Evolutionary conservation across 1,140 invertebrate genomes (phyloP), one percentile per base, ranked within the genome.

Genomic region (Hydropsyche tenuis): DNA sequence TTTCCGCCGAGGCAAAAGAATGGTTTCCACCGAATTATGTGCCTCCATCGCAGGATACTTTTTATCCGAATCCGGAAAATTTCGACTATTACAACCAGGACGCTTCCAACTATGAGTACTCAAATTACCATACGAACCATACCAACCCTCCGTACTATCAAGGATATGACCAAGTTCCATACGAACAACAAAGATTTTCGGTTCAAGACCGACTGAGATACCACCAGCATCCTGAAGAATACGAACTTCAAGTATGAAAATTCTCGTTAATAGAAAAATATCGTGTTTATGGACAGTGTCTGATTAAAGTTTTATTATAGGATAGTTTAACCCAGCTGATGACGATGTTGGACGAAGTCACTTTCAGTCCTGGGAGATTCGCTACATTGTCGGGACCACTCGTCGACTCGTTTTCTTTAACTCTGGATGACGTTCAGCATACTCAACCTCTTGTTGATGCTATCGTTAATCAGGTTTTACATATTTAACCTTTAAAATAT

Each of bases 341-440:
- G 77, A 85, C 82, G 45, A 86, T 87, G 18, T 88, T 89, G 83
- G 85, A 86, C 79, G 85, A 87, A 78, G 84, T 89, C 79, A 89
- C 87, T 73, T 84, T 86, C 79, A 86, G 86, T 82, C 88, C 88
- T 53, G 88, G 87, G 63, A 86, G 86, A 76, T 89, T 89, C 74
- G 85, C 87, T 75, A 82, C 81, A 65, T 79, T 89, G 30, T 86
- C 88, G 65, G 85, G 87, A 1, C 83, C 86, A 27, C 79, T 89
- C 46, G 85, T 88, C 62, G 86, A 86, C 78, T 84, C 83, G 16
- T 85, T 89, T 79, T 86, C 83, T 63, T 81, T 80, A 18, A 85
- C 85, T 72, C 79, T 88, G 63, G 82, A 86, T 79, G 83, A 86
- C 80, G 77, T 82, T 70, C 83, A 77, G 76, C 83, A 87, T 73